Evolutionary conservation across 2,797 vertebrate genomes (phyloP).

Genomic region (Acanthurus tractus): DNA sequence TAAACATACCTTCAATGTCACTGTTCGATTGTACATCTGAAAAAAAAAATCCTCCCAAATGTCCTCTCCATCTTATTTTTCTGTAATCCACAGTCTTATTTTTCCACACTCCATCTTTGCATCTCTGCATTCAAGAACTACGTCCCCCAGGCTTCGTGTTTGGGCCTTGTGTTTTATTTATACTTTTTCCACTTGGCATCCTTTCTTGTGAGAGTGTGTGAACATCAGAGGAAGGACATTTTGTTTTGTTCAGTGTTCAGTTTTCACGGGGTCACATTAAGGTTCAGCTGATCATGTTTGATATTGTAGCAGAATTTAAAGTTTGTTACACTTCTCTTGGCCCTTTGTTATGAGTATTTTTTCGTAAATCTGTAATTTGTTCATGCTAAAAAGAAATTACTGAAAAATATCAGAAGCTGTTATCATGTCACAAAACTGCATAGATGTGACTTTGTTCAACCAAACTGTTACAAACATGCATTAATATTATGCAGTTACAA

Average conservation of each 20-base stretch:
- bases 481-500: too few species aligned
- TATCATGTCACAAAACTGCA: too few species aligned
- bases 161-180: neutral
- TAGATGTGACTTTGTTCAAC: too few species aligned
- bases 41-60: constrained; percentile 8
- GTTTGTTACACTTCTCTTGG: too few species aligned
- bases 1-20: constrained; percentile 54
- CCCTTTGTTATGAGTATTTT: too few species aligned
- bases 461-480: too few species aligned
- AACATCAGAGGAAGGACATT: neutral
- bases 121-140: constrained; percentile 1
- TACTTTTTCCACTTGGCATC: neutral
- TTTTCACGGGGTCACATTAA: neutral
- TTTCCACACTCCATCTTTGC: neutral
- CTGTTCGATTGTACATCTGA: constrained; percentile 36
- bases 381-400: too few species aligned
- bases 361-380: too few species aligned
- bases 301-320: neutral
- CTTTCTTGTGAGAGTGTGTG: neutral
- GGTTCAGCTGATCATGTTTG: neutral
- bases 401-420: too few species aligned
- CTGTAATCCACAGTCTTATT: constrained; percentile 9
- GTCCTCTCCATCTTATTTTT: neutral
- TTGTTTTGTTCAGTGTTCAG: neutral
- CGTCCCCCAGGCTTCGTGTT: neutral